These are phyloP conservation scores for Rhagoletis pomonella DNA, from an alignment of 1,140 invertebrate genomes.

Conservation along the genomic window DNA sequence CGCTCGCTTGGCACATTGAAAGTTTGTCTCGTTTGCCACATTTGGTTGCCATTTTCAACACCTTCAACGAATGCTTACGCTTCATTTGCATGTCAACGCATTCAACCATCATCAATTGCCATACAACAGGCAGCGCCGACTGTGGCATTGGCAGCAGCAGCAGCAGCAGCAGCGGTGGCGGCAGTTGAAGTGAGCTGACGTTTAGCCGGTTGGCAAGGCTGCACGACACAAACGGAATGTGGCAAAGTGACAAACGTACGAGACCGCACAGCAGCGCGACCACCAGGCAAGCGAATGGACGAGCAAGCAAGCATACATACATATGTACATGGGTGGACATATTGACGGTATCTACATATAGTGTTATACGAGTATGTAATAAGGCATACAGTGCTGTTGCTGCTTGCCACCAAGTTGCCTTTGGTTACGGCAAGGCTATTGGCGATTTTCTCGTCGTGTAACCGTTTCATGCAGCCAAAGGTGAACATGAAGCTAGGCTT, in stretches of 20 bases:
- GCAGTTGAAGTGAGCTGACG: background rate
- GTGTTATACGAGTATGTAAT: background rate
- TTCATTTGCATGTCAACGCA: slow-evolving; percentile 51
- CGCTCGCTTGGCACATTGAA: slow-evolving; percentile 27
- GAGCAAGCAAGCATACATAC: background rate
- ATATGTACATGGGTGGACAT: background rate
- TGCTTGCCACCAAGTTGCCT: background rate
- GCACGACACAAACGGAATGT: slow-evolving; percentile 9
- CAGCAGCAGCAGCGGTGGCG: background rate
- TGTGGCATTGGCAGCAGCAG: background rate
- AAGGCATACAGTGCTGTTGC: background rate
- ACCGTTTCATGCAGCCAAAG: background rate
- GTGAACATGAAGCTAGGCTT: too few species aligned
- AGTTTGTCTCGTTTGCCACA: slow-evolving; percentile 45
- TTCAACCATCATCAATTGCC: slow-evolving; percentile 49
- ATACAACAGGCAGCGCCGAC: too few species aligned
- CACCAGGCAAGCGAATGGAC: background rate
- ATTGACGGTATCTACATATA: too few species aligned
- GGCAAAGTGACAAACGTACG: slow-evolving; percentile 39
- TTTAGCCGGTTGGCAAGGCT: background rate
- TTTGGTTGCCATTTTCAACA: slow-evolving; percentile 52
- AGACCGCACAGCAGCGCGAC: slow-evolving; percentile 44
- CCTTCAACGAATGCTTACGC: slow-evolving; percentile 48
- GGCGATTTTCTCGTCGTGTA: background rate
- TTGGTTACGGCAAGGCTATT: background rate